Evolutionary conservation across 2,113 vertebrate species (phyloP).

Genomic region (Petroica traversi): DNA sequence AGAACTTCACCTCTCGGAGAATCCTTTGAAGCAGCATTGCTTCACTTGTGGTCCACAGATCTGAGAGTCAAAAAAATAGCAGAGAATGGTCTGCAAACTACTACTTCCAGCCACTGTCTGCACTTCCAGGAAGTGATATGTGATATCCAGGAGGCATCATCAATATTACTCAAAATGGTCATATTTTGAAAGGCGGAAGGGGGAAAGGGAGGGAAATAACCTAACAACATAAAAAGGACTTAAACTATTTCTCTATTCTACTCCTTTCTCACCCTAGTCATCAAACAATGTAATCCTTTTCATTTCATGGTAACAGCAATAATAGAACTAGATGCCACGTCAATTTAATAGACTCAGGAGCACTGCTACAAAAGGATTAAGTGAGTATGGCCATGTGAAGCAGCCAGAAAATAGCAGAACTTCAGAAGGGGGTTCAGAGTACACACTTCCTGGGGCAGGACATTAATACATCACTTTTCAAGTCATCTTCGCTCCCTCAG

Average conservation of each 20-base stretch:
- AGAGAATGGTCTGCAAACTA: background rate
- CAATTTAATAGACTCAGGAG: background rate
- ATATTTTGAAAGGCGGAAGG: background rate
- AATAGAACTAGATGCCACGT: background rate
- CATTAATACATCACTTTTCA: background rate
- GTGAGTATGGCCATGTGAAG: background rate
- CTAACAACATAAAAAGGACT: background rate
- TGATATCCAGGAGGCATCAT: background rate
- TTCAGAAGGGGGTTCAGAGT: background rate
- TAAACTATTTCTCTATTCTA: background rate
- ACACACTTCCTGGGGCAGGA: background rate
- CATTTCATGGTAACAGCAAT: background rate
- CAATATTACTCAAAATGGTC: background rate
- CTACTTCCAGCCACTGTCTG: background rate
- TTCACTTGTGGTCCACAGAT: background rate
- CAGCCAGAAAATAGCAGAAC: background rate
- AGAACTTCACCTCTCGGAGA: background rate
- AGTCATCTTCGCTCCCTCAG: background rate
- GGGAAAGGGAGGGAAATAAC: background rate
- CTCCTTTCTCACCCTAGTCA: background rate
- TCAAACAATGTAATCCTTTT: background rate
- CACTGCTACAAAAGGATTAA: background rate
- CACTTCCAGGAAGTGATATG: background rate
- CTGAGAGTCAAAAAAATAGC: background rate
- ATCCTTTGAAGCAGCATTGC: background rate